These are phyloP conservation scores for Delia radicum DNA, from an alignment of 1,140 invertebrate genomes.

Conservation along the genomic window DNA sequence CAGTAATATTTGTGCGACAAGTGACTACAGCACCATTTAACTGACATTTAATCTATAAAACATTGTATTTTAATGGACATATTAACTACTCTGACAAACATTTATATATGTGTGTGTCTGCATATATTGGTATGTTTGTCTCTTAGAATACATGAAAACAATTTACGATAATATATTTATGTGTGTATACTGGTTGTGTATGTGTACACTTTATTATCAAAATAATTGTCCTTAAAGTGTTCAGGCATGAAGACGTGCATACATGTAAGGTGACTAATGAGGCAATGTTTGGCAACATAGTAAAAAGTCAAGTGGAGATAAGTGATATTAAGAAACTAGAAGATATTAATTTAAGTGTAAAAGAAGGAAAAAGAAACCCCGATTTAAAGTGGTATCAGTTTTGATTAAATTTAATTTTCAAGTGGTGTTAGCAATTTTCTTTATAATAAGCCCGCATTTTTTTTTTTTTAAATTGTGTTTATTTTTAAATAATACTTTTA, in stretches of 20 bases:
- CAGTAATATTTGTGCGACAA: not conserved
- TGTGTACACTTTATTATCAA: not conserved
- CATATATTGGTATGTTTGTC: not conserved
- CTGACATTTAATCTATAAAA: constrained; percentile 11
- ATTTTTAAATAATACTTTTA: no score
- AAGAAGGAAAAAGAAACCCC: no score
- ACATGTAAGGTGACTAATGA: not conserved
- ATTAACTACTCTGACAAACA: no score
- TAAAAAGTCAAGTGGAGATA: not conserved
- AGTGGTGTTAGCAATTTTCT: no score
- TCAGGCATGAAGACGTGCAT: not conserved
- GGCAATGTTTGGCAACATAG: not conserved
- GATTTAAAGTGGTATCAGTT: no score
- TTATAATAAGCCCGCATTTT: no score
- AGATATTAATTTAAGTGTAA: no score
- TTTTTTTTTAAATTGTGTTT: no score
- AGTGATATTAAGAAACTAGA: no score
- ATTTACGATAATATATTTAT: not conserved
- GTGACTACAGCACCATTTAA: not conserved
- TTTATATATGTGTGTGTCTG: not conserved
- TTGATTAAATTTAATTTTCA: no score
- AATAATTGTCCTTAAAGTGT: not conserved
- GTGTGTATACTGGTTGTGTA: constrained; percentile 3
- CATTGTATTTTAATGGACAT: constrained; percentile 14
- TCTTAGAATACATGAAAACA: not conserved